Conservation (phyloP, 2,113 vertebrate species). For the Nicator chloris region DNA sequence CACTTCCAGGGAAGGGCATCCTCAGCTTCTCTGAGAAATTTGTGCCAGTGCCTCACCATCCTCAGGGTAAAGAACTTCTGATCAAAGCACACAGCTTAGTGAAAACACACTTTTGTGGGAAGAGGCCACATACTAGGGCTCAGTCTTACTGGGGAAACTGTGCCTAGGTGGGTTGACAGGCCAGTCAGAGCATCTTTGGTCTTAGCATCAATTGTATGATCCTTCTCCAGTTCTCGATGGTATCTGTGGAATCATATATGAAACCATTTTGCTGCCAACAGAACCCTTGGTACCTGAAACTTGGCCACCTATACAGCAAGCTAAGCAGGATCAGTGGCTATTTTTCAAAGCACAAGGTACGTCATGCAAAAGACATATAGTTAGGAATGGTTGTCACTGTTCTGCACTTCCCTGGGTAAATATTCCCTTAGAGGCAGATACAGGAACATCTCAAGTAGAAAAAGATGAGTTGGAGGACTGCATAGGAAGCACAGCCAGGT, state of each 20-base stretch:
- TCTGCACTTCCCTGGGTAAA: background rate
- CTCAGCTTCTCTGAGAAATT: background rate
- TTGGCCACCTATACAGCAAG: background rate
- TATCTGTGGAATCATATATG: background rate
- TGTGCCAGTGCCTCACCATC: background rate
- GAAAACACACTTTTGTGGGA: background rate
- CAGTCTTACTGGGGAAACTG: background rate
- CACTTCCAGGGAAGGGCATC: background rate
- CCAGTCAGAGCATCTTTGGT: background rate
- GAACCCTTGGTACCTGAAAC: background rate
- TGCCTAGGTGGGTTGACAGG: background rate
- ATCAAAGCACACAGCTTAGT: background rate
- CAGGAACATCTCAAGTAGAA: background rate
- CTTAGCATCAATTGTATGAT: background rate
- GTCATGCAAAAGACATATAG: accelerated
- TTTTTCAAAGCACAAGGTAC: background rate
- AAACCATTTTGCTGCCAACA: background rate
- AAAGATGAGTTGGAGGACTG: background rate
- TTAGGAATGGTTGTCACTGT: background rate
- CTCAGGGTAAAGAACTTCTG: background rate
- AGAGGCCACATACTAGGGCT: background rate
- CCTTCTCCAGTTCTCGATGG: background rate
- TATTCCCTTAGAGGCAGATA: background rate
- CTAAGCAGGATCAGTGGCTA: background rate
- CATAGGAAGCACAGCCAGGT: background rate